These are phyloP conservation scores for Metacarcinus magister DNA, from an alignment of 2,888 invertebrate species.

Conservation along the genomic window DNA sequence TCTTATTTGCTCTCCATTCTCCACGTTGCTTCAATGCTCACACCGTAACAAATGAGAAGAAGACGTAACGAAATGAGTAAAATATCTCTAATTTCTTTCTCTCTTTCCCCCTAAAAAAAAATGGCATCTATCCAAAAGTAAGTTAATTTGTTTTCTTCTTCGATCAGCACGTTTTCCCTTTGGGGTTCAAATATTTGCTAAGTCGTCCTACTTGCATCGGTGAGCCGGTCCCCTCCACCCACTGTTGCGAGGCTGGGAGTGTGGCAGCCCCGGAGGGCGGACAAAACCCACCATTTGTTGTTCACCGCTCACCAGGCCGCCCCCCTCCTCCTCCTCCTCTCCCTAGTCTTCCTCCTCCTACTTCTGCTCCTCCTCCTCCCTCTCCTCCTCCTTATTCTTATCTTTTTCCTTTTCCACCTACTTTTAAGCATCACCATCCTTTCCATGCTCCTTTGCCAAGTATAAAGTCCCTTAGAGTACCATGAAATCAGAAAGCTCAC, in stretches of 20 bases:
- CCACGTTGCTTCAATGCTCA: too few relatives aligned
- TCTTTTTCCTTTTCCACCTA: background rate
- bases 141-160: background rate
- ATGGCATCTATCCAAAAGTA: background rate
- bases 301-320: slow-evolving; percentile 19
- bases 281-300: slow-evolving; percentile 17
- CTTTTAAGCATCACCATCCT: background rate
- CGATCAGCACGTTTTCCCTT: background rate
- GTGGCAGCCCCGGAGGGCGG: background rate
- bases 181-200: background rate
- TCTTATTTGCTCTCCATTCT: background rate
- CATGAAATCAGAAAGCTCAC: background rate
- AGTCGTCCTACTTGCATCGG: slow-evolving; percentile 9
- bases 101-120: background rate
- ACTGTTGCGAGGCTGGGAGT: slow-evolving; percentile 20
- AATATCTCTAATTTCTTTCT: background rate
- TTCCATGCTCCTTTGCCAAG: background rate
- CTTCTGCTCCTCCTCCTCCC: background rate
- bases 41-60: background rate
- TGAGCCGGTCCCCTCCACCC: slow-evolving; percentile 27
- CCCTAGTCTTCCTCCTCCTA: background rate
- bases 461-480: background rate
- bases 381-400: background rate
- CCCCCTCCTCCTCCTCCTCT: slow-evolving; percentile 1
- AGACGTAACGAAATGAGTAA: background rate